These are phyloP conservation scores for Agrochola circellaris DNA, from an alignment of 2,888 invertebrate species.

Conservation along the genomic window DNA sequence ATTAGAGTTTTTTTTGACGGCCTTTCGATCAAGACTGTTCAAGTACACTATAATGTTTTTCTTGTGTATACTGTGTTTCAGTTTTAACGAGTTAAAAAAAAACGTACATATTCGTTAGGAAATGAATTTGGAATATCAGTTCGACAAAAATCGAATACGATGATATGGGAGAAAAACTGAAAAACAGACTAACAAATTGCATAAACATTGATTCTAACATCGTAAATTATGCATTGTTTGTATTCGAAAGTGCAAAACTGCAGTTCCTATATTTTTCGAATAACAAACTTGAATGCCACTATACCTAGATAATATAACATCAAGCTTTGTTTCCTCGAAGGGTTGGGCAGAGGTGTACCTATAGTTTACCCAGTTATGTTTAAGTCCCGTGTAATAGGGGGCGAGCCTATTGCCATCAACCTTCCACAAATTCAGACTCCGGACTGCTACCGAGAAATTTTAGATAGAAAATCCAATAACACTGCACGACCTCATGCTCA, in stretches of 20 bases:
- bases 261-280: neutral
- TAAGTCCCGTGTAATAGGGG: too few relatives aligned
- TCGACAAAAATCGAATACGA: neutral
- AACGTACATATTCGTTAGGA: neutral
- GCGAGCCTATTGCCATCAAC: too few relatives aligned
- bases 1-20: too few relatives aligned
- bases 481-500: too few relatives aligned
- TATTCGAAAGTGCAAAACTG: neutral
- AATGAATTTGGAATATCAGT: neutral
- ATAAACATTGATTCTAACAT: neutral
- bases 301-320: too few relatives aligned
- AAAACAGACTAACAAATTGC: neutral
- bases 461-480: too few relatives aligned
- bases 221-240: neutral
- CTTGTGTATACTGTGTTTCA: neutral
- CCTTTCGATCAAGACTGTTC: conserved; percentile 13
- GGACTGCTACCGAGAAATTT: too few relatives aligned
- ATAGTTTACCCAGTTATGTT: too few relatives aligned
- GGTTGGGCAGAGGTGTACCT: too few relatives aligned
- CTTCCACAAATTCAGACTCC: too few relatives aligned
- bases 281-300: too few relatives aligned
- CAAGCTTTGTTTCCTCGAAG: too few relatives aligned
- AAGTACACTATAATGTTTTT: neutral
- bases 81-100: neutral
- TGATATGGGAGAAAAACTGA: neutral